Percentiles rank a stretch among this genome's conserved stretches.
These are phyloP conservation scores for Amphipoea lucens DNA, from an alignment of 2,888 invertebrate genomes.

Conservation along the genomic window DNA sequence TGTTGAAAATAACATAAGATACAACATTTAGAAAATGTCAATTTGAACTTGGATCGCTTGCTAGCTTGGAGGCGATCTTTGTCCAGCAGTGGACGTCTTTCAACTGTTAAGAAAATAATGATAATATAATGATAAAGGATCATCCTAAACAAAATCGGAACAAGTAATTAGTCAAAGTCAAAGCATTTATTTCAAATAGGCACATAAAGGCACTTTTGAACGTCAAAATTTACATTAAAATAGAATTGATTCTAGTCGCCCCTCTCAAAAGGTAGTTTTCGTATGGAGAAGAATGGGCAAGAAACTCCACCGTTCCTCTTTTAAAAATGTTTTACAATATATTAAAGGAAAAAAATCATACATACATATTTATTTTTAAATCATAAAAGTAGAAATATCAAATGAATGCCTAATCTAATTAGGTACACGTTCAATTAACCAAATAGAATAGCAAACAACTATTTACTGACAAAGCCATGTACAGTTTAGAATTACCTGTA, in stretches of 20 bases:
- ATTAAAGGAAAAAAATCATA: neutral
- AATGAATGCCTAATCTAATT: neutral
- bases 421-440: neutral
- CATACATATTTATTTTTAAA: neutral
- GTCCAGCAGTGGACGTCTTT: neutral
- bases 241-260: no score
- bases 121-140: neutral
- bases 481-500: constrained; percentile 4
- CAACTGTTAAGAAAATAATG: neutral
- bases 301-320: no score
- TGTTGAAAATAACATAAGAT: neutral
- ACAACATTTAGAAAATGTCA: neutral
- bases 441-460: neutral
- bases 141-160: neutral
- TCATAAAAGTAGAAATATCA: neutral
- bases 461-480: constrained; percentile 13
- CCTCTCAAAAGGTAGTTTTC: no score
- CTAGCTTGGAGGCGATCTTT: neutral
- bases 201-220: no score
- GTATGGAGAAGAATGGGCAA: no score
- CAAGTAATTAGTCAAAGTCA: no score
- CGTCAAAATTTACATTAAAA: no score
- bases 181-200: no score
- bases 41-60: no score
- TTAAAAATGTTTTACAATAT: no score